Percentiles rank a stretch among this genome's conserved stretches.
These are phyloP conservation scores for Gasteruption jaculator DNA, from an alignment of 2,888 invertebrate species.

Conservation along the genomic window DNA sequence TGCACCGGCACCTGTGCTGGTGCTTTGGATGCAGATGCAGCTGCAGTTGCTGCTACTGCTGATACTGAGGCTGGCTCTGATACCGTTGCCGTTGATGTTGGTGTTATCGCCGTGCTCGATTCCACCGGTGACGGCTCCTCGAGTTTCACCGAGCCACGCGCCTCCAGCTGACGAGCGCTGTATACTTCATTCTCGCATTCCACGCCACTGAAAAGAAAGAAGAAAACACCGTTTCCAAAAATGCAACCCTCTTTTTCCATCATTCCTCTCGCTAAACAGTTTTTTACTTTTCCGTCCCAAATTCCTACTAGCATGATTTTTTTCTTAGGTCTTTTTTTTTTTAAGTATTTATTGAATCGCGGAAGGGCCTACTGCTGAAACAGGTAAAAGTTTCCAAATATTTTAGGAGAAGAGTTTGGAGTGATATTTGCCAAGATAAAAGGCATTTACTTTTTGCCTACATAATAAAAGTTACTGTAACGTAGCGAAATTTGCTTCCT, in stretches of 20 bases:
- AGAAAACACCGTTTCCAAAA: conserved; percentile 25
- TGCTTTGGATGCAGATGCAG: neutral
- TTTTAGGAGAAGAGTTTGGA: too few species aligned
- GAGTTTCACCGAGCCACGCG: conserved; percentile 32
- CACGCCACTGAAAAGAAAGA: conserved; percentile 63
- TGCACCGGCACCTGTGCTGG: conserved; percentile 1
- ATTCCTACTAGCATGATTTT: conserved; percentile 2
- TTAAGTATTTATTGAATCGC: too few species aligned
- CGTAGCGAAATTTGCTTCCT: too few species aligned
- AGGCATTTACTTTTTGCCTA: too few species aligned
- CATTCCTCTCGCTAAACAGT: neutral
- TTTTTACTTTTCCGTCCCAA: neutral
- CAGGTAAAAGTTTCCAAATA: too few species aligned
- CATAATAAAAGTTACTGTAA: too few species aligned
- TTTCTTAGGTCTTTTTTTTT: too few species aligned
- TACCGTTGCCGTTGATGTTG: neutral
- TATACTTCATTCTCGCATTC: conserved; percentile 76
- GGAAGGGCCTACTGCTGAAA: too few species aligned
- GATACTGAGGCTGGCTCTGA: conserved; percentile 3
- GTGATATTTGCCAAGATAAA: too few species aligned
- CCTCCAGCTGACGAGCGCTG: conserved; percentile 61
- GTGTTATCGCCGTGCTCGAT: conserved; percentile 14
- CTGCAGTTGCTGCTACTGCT: conserved; percentile 1
- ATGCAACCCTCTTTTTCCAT: conserved; percentile 13
- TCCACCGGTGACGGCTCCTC: conserved; percentile 19